Evolutionary conservation across 2,113 vertebrate species (phyloP).

Genomic region (Passer montanus): DNA sequence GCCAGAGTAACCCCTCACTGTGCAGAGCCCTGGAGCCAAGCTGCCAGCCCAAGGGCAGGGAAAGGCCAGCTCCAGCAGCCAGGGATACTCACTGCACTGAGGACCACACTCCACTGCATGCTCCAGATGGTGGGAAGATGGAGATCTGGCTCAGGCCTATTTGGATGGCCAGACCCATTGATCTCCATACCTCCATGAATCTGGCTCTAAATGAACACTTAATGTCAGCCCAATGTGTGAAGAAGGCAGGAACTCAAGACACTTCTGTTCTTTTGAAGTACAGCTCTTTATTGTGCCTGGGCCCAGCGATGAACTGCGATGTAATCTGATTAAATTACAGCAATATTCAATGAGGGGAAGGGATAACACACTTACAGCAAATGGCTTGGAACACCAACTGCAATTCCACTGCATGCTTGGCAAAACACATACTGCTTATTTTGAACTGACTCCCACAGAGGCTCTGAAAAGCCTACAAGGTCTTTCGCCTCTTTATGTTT

Average conservation of each 20-base stretch:
- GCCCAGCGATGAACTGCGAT: background rate
- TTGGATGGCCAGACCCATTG: background rate
- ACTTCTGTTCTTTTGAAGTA: background rate
- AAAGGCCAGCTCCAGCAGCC: background rate
- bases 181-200: background rate
- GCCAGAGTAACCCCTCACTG: accelerated
- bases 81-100: accelerated
- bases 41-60: accelerated
- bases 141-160: background rate
- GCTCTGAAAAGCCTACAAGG: background rate
- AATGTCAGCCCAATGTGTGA: background rate
- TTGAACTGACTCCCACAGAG: background rate
- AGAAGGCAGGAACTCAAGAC: background rate
- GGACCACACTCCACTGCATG: background rate
- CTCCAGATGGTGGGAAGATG: background rate
- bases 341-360: slow-evolving; percentile 8
- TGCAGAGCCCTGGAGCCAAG: background rate
- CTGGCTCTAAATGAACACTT: background rate
- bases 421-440: background rate
- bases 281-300: background rate
- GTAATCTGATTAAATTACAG: slow-evolving; percentile 24
- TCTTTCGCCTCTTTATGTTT: background rate
- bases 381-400: slow-evolving; percentile 2
- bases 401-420: background rate
- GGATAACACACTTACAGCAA: slow-evolving; percentile 47